Evolutionary conservation across 2,888 invertebrate species (phyloP), one percentile per base, ranked within the genome.

Genomic region (Amphipoea lucens): DNA sequence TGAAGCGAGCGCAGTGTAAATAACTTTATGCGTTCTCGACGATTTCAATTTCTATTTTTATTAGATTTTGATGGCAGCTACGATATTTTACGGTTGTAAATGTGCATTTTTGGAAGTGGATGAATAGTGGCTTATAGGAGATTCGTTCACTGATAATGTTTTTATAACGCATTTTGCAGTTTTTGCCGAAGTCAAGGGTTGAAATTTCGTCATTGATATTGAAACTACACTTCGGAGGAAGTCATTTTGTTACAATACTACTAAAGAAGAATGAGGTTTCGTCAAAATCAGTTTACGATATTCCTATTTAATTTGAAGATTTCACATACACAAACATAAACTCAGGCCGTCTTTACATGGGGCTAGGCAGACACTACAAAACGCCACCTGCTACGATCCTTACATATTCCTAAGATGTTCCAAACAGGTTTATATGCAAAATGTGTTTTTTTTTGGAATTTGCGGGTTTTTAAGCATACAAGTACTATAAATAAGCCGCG

Each of bases 1-100:
- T 73, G 74, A 84, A 70, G 75, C 72, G 74, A 79, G 76, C 36
- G 65, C 63, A 17, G 67, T 77, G 48, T 77, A 17, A 68, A 70
- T 70, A 80, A 80, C 75, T 84, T 87, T 87, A 85, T 84, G 70
- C 67, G 65, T 74, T 87, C 87, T 74, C 75, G 45, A 68, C 73
- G 76, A 80, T 87, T 80, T 77, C 77, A 66, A 84, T 40, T 85
- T 87, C 77, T 84, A 87, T 75, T 87, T 86, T 81, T 84, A 85
- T 84, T 69, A 42, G 36, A n/a, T 77, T 87, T 77, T 78, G 75
- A 85, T 84, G 70, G 87, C 77, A 65, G 71, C 67, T 42, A 36
- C 87, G 60, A 87, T 87, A 78, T 84, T 81, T 77, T 85, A 87
- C 20, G 69, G 75, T 42, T 65, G 69, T 72, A 75, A 80, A 83